Conservation (phyloP, 2,113 vertebrate genomes). For the Petromus typicus region DNA sequence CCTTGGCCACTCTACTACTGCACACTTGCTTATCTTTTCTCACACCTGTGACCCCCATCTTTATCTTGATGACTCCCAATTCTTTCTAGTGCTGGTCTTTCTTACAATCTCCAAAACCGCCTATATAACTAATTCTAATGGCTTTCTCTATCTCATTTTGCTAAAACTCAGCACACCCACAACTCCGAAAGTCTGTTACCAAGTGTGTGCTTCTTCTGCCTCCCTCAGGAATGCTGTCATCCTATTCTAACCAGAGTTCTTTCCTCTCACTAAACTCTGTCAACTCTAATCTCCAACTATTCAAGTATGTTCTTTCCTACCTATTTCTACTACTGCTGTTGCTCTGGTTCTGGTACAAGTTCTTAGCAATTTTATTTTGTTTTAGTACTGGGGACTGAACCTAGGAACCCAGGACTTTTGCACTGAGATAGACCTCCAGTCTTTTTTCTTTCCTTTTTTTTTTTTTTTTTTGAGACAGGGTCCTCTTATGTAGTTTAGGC, state of each 20-base stretch:
- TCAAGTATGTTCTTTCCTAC: background rate
- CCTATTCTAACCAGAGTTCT: background rate
- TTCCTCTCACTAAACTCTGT: constrained; percentile 23
- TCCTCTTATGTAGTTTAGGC: background rate
- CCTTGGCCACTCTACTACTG: background rate
- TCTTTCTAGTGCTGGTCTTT: background rate
- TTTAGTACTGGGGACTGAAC: background rate
- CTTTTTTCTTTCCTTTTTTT: background rate
- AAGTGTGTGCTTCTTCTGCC: background rate
- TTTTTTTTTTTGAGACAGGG: background rate
- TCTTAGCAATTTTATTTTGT: background rate
- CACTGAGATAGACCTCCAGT: background rate
- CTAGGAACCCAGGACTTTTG: background rate
- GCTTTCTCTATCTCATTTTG: background rate
- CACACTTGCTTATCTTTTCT: background rate
- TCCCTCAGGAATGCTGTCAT: background rate
- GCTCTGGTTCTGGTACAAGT: background rate
- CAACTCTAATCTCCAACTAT: background rate
- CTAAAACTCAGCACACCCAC: background rate
- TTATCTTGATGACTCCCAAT: background rate
- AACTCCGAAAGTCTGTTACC: background rate
- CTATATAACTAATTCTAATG: background rate
- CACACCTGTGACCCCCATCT: background rate
- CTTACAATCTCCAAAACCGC: background rate
- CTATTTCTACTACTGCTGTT: background rate